Conservation (phyloP, 2,113 vertebrate species). For the Cacatua alba region DNA sequence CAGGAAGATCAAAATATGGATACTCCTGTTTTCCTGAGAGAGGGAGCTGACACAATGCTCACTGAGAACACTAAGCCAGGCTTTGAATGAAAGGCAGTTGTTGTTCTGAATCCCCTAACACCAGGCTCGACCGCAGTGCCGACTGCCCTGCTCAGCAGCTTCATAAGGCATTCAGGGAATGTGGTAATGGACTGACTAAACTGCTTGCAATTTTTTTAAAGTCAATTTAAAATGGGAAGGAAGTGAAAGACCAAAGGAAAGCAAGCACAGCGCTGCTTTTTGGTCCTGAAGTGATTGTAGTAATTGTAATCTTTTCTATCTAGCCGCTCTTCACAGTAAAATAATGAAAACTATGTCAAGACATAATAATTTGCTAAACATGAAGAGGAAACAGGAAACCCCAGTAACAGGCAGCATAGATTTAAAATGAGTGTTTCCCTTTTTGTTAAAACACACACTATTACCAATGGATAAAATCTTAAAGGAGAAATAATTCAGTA, state of each 20-base stretch:
- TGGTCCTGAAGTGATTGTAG: constrained; percentile 19
- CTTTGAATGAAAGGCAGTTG: constrained; percentile 4
- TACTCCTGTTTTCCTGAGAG: not conserved
- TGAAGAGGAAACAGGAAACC: constrained; percentile 35
- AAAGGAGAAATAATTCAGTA: constrained; percentile 34
- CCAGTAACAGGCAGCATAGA: not conserved
- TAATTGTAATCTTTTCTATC: constrained; percentile 41
- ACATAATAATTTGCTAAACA: constrained; percentile 33
- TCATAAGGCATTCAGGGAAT: not conserved
- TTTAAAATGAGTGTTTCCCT: constrained; percentile 14
- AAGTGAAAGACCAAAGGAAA: constrained; percentile 47
- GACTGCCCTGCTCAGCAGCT: not conserved
- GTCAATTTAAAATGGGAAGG: constrained; percentile 8
- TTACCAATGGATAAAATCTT: constrained; percentile 46
- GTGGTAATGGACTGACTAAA: not conserved
- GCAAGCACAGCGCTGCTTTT: constrained; percentile 4
- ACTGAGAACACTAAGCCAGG: not conserved
- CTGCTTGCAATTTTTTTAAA: not conserved
- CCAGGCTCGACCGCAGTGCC: fast-evolving
- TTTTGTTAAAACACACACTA: constrained; percentile 27
- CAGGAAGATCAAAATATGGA: not conserved
- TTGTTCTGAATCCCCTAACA: not conserved
- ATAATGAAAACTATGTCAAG: not conserved
- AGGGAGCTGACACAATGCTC: not conserved
- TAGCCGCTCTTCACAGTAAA: not conserved